Base-by-base conservation (phyloP, 2,113 vertebrate species). In the Rhipidura dahli region DNA sequence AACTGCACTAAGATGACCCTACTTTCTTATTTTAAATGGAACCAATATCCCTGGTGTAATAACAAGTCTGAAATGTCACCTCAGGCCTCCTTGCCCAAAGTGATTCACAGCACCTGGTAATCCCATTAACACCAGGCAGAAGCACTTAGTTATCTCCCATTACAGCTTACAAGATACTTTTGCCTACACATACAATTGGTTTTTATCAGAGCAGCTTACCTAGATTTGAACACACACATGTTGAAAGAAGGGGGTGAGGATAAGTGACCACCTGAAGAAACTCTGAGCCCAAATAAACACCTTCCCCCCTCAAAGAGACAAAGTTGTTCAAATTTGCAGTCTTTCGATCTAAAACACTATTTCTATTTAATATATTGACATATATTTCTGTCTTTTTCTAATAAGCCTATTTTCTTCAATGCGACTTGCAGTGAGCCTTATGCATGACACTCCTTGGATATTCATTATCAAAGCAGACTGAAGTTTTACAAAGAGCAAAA, bases 381-480 rank as follows among this genome's bases (percentile, higher is more conserved):
- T 35, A 28, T 65, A 84, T 84, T 93, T 92, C 24, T 80, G 65
- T 53, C 71, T 68, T 15, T 3, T 87, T 91, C 95, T 91, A 94
- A 96, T 95, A 95, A 96, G 71, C 63, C 83, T 64, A 28, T 96
- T 97, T 90, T 54, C 33, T 78, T 89, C 84, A 91, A 90, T 68
- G 51, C 44, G 82, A 91, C 9, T 60, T 96, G 79, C 90, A 93
- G 72, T 64, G 76, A 97, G 86, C 70, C 84, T 95, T 73, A 96
- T 7, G 37, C 65, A 79, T 95, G 90, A 94, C 79, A 94, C 91
- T 97, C 95, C 94, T 91, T 65, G 66, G 59, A 76, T 94, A 96
- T 94, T 95, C 84, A 88, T 89, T 97, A 98, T 91, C 87, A 94
- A 96, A 97, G 94, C 71, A 95, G 87, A 87, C n/a, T 90, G 78